These are phyloP conservation scores for Danionella cerebrum DNA, from an alignment of 2,113 vertebrate genomes.

Conservation along the genomic window DNA sequence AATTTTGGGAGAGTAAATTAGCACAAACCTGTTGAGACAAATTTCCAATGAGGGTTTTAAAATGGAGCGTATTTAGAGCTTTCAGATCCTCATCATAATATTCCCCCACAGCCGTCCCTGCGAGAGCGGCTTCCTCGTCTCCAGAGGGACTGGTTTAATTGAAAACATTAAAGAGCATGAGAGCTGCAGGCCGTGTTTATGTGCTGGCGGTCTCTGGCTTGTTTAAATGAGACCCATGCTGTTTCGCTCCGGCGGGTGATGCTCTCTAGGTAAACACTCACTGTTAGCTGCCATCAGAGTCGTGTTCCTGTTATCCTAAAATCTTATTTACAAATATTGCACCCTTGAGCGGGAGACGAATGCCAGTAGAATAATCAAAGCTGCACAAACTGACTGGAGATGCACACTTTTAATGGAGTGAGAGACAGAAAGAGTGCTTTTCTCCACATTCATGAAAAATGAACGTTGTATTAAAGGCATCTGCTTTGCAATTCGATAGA, in stretches of 20 bases:
- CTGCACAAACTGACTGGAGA: not conserved
- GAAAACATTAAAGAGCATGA: constrained; percentile 73
- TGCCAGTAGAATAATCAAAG: constrained; percentile 45
- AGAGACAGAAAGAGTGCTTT: too few species aligned
- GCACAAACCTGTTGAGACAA: constrained; percentile 71
- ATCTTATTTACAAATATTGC: constrained; percentile 63
- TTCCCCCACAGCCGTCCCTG: constrained; percentile 50
- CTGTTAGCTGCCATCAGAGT: constrained; percentile 49
- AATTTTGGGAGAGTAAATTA: constrained; percentile 72
- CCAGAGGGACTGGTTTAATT: constrained; percentile 72
- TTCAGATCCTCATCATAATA: constrained; percentile 42
- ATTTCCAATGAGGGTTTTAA: constrained; percentile 69
- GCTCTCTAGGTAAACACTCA: constrained; percentile 55
- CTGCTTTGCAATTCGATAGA: too few species aligned
- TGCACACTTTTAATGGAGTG: too few species aligned
- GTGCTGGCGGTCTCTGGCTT: constrained; percentile 69
- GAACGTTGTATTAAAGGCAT: too few species aligned
- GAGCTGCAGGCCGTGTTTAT: constrained; percentile 71
- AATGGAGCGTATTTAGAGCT: constrained; percentile 68
- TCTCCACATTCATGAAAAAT: too few species aligned
- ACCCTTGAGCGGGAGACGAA: constrained; percentile 53
- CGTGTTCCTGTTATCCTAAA: constrained; percentile 63
- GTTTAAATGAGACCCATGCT: constrained; percentile 73
- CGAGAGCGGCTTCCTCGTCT: constrained; percentile 54
- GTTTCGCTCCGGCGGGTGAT: constrained; percentile 60